Evolutionary conservation across 2,888 invertebrate genomes (phyloP).

Genomic region (Melinaea marsaeus): DNA sequence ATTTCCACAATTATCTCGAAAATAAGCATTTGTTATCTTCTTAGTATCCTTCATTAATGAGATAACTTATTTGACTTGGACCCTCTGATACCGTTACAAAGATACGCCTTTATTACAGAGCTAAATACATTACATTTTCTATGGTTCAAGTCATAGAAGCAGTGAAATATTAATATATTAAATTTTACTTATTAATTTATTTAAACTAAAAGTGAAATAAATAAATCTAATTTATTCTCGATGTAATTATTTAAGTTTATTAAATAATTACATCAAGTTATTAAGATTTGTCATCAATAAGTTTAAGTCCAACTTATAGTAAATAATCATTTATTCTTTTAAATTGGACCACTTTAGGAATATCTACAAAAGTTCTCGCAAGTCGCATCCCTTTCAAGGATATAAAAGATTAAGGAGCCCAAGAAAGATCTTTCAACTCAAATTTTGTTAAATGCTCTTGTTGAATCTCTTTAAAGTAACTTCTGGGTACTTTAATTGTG

Average conservation of each 20-base stretch:
- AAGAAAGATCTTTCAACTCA: conserved; percentile 23
- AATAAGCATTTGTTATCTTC: conserved; percentile 1
- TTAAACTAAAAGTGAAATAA: not conserved
- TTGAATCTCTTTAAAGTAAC: conserved; percentile 20
- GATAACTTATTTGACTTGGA: conserved; percentile 8
- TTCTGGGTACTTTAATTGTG: conserved; percentile 20
- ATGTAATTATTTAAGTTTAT: too few species aligned
- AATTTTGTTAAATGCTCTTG: conserved; percentile 24
- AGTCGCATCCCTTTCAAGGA: conserved; percentile 21
- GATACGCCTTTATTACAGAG: conserved; percentile 17
- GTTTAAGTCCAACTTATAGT: not conserved
- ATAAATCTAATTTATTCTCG: not conserved
- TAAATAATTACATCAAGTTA: too few species aligned
- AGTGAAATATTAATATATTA: not conserved
- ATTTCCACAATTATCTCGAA: not conserved
- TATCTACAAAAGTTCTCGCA: conserved; percentile 14
- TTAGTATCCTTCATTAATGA: conserved; percentile 4
- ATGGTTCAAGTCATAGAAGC: conserved; percentile 7
- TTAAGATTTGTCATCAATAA: too few species aligned
- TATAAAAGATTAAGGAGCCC: conserved; percentile 24
- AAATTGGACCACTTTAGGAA: conserved; percentile 11
- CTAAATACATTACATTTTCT: conserved; percentile 8
- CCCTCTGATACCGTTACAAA: conserved; percentile 11
- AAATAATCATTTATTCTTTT: not conserved
- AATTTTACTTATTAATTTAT: not conserved